Percentiles rank a stretch among this genome's conserved stretches.
Evolutionary conservation across 2,888 invertebrate genomes (phyloP).

Genomic region (Andrena hattorfiana): DNA sequence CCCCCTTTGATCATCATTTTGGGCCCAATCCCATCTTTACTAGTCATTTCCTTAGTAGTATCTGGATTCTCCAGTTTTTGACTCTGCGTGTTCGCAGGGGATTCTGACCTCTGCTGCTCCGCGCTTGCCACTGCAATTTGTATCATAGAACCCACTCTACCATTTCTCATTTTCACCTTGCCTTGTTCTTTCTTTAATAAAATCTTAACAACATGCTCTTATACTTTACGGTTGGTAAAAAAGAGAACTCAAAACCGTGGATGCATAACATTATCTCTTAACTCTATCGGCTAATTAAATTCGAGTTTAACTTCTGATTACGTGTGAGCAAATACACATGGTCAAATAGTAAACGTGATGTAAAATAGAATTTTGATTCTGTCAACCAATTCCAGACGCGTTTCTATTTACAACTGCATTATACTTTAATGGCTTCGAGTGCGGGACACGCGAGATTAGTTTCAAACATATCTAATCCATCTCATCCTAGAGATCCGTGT

Average conservation of each 20-base stretch:
- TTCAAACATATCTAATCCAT: neutral
- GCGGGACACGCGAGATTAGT: neutral
- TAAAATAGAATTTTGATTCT: constrained; percentile 64
- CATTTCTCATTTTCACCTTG: constrained; percentile 63
- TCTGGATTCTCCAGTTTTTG: constrained; percentile 83
- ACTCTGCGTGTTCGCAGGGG: constrained; percentile 83
- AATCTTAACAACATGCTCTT: constrained; percentile 56
- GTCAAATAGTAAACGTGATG: constrained; percentile 12
- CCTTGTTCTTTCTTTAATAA: constrained; percentile 37
- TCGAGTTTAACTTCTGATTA: neutral
- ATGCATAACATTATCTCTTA: constrained; percentile 12
- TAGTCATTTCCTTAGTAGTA: constrained; percentile 84
- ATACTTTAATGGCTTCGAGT: neutral
- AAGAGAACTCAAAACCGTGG: constrained; percentile 4
- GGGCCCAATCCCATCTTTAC: constrained; percentile 84
- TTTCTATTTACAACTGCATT: constrained; percentile 69
- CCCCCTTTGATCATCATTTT: constrained; percentile 84
- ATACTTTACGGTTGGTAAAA: constrained; percentile 11
- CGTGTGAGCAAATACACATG: neutral
- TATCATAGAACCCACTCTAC: constrained; percentile 79
- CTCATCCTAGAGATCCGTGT: neutral
- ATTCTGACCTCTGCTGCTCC: constrained; percentile 85
- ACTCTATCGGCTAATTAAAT: neutral
- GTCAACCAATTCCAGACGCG: constrained; percentile 70
- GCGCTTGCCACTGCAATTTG: constrained; percentile 84